Base-by-base conservation (phyloP, 1,140 invertebrate species). In the Leptopilina clavipes region DNA sequence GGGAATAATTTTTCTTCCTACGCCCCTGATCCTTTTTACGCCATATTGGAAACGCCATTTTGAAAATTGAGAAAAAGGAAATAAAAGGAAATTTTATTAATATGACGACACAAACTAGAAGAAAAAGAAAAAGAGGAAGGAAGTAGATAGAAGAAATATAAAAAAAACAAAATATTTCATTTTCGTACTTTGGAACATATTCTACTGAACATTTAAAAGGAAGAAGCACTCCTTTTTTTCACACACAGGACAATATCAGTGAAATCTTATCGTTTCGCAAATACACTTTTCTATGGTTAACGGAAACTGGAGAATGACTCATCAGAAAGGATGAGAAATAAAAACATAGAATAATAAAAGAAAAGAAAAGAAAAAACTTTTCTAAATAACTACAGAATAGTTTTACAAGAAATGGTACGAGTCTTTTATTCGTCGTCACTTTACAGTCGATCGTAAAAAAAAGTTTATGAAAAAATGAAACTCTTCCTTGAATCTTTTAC, bases 241-340 rank as follows among this genome's bases (percentile, higher is more conserved):
- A 8, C 25, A 31, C 25, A 40, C 5, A 25, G 22, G 56, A 65
- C 56, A 65, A 25, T 65, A 37, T 72, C 71, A 72, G 71, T 43
- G 44, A 45, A 45, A 45, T 48, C 71, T 72, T 72, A 72, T 72
- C 71, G 56, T 65, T 65, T 65, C 56, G 56, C 56, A 31, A 65
- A 65, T 65, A 31, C 25, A 65, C 25, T 65, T 65, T n/a, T 37
- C 59, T 31, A 31, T n/a, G 59, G 22, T 12, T 12, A 65, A 65
- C 22, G 59, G 59, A 65, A 65, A 12, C 59, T 7, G 59, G 5
- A 65, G 59, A 65, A 65, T 65, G 59, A 65, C 22, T 65, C 19
- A 37, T 37, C 59, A 65, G 48, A 65, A 22, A 65, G 19, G 22
- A 37, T 31, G 10, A 65, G n/a, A 65, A 12, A 11, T n/a, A 14